Percentiles rank a stretch among this genome's conserved stretches.
These are phyloP conservation scores for Dione juno DNA, from an alignment of 2,888 invertebrate species.

Conservation along the genomic window DNA sequence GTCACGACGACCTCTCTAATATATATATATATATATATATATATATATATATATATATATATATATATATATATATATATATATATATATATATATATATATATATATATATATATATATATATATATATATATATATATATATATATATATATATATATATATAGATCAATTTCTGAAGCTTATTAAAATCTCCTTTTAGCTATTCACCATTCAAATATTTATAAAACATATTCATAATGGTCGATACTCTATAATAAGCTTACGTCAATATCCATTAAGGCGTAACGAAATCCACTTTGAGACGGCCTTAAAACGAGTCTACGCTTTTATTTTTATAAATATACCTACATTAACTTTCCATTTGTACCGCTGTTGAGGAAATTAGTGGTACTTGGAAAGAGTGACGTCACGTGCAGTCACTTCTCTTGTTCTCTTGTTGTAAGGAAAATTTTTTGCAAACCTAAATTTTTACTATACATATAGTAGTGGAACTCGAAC, in stretches of 20 bases:
- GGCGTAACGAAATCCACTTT: background rate
- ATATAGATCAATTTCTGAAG: background rate
- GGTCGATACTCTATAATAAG: conserved; percentile 2
- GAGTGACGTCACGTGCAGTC: no score
- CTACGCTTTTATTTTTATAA: conserved; percentile 2
- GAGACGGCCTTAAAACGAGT: background rate
- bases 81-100: no score
- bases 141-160: no score
- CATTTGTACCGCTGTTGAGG: background rate
- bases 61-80: no score
- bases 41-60: no score
- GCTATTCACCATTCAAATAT: background rate
- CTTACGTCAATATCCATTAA: conserved; percentile 7
- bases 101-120: no score
- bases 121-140: no score
- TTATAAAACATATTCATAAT: background rate
- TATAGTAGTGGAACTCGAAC: no score
- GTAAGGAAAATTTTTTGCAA: no score
- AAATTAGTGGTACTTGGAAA: background rate
- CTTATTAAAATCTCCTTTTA: background rate
- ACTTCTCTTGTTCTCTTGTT: no score
- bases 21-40: no score
- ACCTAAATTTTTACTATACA: no score
- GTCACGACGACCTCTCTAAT: background rate
- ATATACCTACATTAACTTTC: background rate